phyloP scores from a whole-genome alignment of 2,797 vertebrate genomes.

The Bradypodion pumilum region DNA sequence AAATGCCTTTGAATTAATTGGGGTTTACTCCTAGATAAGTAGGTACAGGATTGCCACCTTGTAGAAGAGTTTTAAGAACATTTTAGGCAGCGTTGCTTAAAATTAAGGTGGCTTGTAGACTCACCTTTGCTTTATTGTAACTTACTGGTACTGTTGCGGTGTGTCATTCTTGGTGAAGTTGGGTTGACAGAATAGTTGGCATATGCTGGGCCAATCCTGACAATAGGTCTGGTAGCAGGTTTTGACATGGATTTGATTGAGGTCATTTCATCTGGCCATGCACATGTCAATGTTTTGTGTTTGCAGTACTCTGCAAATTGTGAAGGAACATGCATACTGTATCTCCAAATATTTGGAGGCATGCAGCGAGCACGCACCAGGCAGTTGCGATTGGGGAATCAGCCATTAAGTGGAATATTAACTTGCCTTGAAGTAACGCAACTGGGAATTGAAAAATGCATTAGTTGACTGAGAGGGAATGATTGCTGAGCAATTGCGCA shows the following conservation, averaged over 20 bases:
- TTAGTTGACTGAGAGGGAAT: no score
- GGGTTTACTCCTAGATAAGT: background rate
- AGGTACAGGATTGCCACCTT: background rate
- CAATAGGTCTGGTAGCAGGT: background rate
- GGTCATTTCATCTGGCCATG: background rate
- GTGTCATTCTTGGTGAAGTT: background rate
- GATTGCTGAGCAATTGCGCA: background rate
- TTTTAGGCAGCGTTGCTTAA: slow-evolving; percentile 5
- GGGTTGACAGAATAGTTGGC: background rate
- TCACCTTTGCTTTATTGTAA: background rate
- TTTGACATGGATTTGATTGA: background rate
- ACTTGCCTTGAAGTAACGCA: background rate
- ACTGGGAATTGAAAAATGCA: background rate
- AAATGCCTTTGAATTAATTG: background rate
- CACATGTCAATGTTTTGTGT: background rate
- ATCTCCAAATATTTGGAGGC: background rate
- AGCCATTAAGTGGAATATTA: background rate
- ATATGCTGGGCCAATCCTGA: background rate
- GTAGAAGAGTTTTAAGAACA: background rate
- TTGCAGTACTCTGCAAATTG: background rate
- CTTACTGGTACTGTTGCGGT: background rate
- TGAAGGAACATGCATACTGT: background rate
- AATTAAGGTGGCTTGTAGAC: slow-evolving; percentile 1
- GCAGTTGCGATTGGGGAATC: background rate
- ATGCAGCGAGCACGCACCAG: no score